Conservation (phyloP, 2,888 invertebrate genomes). For the Crematogaster levior region DNA sequence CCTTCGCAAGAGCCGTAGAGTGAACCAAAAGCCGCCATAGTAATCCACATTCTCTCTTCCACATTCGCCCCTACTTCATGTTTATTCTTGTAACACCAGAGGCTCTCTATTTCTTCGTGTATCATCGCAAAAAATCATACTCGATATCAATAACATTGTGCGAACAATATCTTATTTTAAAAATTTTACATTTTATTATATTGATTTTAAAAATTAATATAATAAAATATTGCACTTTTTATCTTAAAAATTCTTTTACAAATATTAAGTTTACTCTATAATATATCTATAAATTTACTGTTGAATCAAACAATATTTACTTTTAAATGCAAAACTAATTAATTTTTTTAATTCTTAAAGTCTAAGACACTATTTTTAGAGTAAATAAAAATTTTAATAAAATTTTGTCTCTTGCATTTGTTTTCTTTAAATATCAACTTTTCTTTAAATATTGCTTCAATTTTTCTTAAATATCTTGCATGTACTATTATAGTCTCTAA, state of each 20-base stretch:
- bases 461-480: neutral
- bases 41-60: slow-evolving; percentile 78
- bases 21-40: slow-evolving; percentile 77
- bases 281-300: neutral
- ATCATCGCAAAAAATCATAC: neutral
- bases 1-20: slow-evolving; percentile 32
- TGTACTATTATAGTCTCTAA: slow-evolving; percentile 58
- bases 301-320: neutral
- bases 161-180: neutral
- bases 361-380: neutral
- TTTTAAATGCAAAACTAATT: neutral
- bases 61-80: too few relatives aligned
- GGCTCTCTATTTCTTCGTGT: slow-evolving; percentile 36
- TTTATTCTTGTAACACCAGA: slow-evolving; percentile 79
- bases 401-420: neutral
- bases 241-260: neutral
- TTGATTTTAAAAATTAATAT: neutral
- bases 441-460: neutral
- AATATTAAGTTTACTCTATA: neutral
- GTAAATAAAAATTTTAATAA: neutral
- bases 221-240: neutral
- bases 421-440: neutral
- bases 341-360: neutral
- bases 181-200: too few relatives aligned
- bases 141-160: neutral